These are phyloP conservation scores for Oligia strigilis DNA, from an alignment of 2,888 invertebrate genomes.

Conservation along the genomic window DNA sequence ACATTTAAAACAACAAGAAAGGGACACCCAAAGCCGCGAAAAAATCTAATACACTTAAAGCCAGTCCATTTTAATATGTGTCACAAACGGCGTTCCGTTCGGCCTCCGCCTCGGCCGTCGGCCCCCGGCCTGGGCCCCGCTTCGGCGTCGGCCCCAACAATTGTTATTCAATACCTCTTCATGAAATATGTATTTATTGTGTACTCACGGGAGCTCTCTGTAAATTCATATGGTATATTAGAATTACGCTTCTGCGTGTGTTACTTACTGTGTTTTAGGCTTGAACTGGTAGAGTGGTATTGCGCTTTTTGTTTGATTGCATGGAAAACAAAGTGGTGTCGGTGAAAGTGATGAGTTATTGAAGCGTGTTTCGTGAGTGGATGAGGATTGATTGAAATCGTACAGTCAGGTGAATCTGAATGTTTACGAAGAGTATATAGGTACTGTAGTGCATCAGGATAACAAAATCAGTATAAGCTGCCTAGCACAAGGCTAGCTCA, in stretches of 20 bases:
- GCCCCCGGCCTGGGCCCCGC: slow-evolving; percentile 46
- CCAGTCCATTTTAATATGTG: slow-evolving; percentile 79
- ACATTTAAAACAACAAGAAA: slow-evolving; percentile 50
- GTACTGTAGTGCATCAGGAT: neutral
- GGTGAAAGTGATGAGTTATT: slow-evolving; percentile 22
- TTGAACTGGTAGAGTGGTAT: slow-evolving; percentile 64
- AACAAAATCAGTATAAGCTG: neutral
- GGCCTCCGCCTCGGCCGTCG: slow-evolving; percentile 58
- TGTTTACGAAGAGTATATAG: neutral
- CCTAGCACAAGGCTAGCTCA: too few species aligned
- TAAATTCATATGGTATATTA: slow-evolving; percentile 75
- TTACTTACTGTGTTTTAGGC: slow-evolving; percentile 55
- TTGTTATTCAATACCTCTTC: slow-evolving; percentile 86
- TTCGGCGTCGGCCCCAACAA: slow-evolving; percentile 67
- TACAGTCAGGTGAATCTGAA: neutral
- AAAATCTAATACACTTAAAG: slow-evolving; percentile 79
- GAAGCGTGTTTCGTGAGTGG: slow-evolving; percentile 2
- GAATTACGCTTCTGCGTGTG: slow-evolving; percentile 52
- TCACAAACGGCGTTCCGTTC: slow-evolving; percentile 68
- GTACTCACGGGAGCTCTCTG: slow-evolving; percentile 67
- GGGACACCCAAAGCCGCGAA: slow-evolving; percentile 43
- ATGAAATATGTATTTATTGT: slow-evolving; percentile 87
- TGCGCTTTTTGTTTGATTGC: slow-evolving; percentile 45
- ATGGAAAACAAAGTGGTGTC: slow-evolving; percentile 24
- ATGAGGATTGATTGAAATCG: slow-evolving; percentile 23